Percentiles rank a stretch among this genome's conserved stretches.
These are phyloP conservation scores for Congeria kusceri DNA, from an alignment of 2,888 invertebrate genomes.

Conservation along the genomic window DNA sequence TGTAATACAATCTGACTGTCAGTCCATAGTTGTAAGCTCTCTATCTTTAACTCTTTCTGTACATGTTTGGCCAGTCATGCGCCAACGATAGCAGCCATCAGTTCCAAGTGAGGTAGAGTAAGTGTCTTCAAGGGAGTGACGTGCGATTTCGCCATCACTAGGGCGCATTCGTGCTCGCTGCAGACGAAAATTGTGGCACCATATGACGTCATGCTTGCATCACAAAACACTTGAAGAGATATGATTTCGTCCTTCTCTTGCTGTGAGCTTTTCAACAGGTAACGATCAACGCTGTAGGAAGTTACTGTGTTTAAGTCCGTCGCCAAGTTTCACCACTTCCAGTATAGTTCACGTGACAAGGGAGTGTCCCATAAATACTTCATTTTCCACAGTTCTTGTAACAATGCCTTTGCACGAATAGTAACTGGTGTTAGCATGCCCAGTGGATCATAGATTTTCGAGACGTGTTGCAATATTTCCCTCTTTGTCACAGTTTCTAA, in stretches of 20 bases:
- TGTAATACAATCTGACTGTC: slow-evolving; percentile 35
- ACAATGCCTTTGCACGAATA: slow-evolving; percentile 25
- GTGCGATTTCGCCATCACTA: slow-evolving; percentile 32
- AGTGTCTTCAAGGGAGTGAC: slow-evolving; percentile 31
- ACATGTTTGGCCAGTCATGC: slow-evolving; percentile 8
- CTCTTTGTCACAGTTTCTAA: slow-evolving; percentile 13
- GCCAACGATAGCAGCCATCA: slow-evolving; percentile 3
- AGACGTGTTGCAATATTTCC: slow-evolving; percentile 16
- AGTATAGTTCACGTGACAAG: slow-evolving; percentile 7
- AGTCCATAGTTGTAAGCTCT: slow-evolving; percentile 6
- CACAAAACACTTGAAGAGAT: slow-evolving; percentile 12
- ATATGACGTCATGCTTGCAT: slow-evolving; percentile 19
- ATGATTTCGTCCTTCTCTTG: background rate
- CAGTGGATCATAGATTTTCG: slow-evolving; percentile 41
- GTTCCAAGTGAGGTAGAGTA: no score
- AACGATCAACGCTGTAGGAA: no score
- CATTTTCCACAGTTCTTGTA: slow-evolving; percentile 36
- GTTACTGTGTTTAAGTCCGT: background rate
- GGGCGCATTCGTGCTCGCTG: background rate
- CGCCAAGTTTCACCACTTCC: slow-evolving; percentile 1
- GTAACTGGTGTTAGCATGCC: slow-evolving; percentile 25
- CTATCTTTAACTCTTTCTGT: background rate
- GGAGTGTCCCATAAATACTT: slow-evolving; percentile 14
- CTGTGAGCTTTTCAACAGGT: no score
- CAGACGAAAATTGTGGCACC: no score